phyloP scores from a whole-genome alignment of 2,888 invertebrate genomes.

The Trissolcus brochymenae region DNA sequence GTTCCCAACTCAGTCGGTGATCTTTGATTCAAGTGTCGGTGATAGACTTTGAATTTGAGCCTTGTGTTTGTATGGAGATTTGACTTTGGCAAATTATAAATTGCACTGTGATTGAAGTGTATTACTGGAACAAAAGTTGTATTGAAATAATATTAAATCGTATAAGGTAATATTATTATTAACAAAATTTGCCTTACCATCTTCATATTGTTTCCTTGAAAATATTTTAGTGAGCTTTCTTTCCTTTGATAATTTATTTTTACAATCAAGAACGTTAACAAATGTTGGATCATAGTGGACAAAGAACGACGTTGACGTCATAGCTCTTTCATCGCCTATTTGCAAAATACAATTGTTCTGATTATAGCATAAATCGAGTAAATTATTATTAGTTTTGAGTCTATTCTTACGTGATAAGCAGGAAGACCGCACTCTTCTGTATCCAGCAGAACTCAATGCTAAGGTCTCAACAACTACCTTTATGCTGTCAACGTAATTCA shows the following conservation, averaged over 20 bases:
- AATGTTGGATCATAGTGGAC: constrained; percentile 77
- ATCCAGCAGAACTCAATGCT: constrained; percentile 75
- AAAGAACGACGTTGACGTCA: constrained; percentile 74
- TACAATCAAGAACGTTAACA: constrained; percentile 66
- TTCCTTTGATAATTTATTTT: constrained; percentile 72
- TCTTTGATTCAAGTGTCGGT: constrained; percentile 76
- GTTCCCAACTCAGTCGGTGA: constrained; percentile 75
- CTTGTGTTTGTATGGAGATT: constrained; percentile 66
- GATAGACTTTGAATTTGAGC: constrained; percentile 75
- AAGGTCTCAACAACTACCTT: constrained; percentile 76
- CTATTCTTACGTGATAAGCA: constrained; percentile 64
- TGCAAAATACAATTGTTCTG: neutral
- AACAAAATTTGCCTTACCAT: constrained; percentile 66
- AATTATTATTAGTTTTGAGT: constrained; percentile 4
- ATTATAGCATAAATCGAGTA: neutral
- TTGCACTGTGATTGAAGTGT: constrained; percentile 76
- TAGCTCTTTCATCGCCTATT: constrained; percentile 63
- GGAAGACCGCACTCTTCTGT: constrained; percentile 72
- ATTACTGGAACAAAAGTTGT: constrained; percentile 69
- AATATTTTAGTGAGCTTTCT: constrained; percentile 71
- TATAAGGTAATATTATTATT: too few relatives aligned
- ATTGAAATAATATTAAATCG: neutral
- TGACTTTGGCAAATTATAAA: constrained; percentile 75
- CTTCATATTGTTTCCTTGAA: constrained; percentile 74
- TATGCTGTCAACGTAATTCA: constrained; percentile 75